Base-by-base conservation (phyloP, 2,888 invertebrate species). In the Lasioglossum marginatum region DNA sequence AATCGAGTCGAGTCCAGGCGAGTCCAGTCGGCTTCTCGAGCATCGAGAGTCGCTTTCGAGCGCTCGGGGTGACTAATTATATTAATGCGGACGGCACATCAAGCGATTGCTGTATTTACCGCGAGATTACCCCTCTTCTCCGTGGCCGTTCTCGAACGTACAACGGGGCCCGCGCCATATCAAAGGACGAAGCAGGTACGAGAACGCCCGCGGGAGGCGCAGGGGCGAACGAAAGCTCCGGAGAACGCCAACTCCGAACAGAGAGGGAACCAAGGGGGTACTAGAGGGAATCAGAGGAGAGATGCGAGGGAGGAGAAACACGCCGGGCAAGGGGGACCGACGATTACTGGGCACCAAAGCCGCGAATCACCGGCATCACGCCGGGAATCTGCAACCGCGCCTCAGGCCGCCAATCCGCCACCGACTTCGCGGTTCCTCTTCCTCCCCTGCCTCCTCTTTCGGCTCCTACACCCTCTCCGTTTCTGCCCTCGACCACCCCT, bases 341-440 rank as follows among this genome's bases (percentile, higher is more conserved):
- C 89, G 94, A 95, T 95, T 95, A 95, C 95, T 95, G 95, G 95
- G 95, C 93, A 95, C 91, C 90, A 90, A 89, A 93, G 94, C 93
- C 94, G 93, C 95, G 95, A 95, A 95, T 95, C 95, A 94, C 94
- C 94, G 95, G 94, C 94, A 95, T 95, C 95, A 94, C 94, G 94
- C 93, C 94, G 93, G 92, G 93, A 93, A 95, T 95, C 94, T 94
- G 93, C 93, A 94, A 94, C 93, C 93, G 93, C 90, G 95, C 95
- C 95, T 88, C 91, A 95, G 95, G 95, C 95, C 94, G 91, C 95
- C 95, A 95, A 95, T 95, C 95, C 94, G 93, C 94, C 94, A 93
- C 92, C 93, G 94, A 90, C 91, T 90, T 88, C 85, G 85, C 82
- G 87, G 79, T 86, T 87, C 84, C 71, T 88, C 77, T 82, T 85